Percentiles rank a stretch among this genome's conserved stretches.
These are phyloP conservation scores for Verasper variegatus DNA, from an alignment of 2,113 vertebrate species.

Conservation along the genomic window DNA sequence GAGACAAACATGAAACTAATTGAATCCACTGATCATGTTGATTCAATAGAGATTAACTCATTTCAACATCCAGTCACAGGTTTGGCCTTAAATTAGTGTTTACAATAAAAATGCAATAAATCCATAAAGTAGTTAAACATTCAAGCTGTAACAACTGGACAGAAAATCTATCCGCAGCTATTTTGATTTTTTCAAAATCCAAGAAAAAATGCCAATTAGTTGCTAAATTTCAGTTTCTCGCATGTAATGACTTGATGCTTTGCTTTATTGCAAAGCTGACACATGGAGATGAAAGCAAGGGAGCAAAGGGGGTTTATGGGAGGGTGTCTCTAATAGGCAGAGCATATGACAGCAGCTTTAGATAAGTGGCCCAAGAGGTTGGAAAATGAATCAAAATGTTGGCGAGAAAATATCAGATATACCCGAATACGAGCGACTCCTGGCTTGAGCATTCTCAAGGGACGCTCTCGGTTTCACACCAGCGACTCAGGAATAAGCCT, in stretches of 20 bases:
- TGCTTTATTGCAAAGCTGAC: background rate
- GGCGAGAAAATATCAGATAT: conserved; percentile 40
- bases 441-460: conserved; percentile 23
- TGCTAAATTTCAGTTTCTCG: background rate
- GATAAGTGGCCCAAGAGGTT: conserved; percentile 1
- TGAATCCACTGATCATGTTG: too few species aligned
- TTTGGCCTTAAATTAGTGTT: too few species aligned
- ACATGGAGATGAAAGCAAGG: too few species aligned
- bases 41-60: too few species aligned
- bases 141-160: too few species aligned
- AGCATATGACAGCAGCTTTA: background rate
- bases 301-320: too few species aligned
- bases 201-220: background rate
- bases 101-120: too few species aligned
- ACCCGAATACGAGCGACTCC: background rate
- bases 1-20: too few species aligned
- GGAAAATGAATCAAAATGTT: conserved; percentile 24
- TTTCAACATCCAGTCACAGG: too few species aligned
- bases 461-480: conserved; percentile 28
- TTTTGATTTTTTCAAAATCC: too few species aligned
- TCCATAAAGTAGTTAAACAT: too few species aligned
- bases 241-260: background rate
- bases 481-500: conserved; percentile 23
- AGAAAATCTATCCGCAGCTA: too few species aligned
- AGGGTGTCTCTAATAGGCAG: background rate